Evolutionary conservation across 2,113 vertebrate genomes (phyloP).

Genomic region (Oncorhynchus clarkii): DNA sequence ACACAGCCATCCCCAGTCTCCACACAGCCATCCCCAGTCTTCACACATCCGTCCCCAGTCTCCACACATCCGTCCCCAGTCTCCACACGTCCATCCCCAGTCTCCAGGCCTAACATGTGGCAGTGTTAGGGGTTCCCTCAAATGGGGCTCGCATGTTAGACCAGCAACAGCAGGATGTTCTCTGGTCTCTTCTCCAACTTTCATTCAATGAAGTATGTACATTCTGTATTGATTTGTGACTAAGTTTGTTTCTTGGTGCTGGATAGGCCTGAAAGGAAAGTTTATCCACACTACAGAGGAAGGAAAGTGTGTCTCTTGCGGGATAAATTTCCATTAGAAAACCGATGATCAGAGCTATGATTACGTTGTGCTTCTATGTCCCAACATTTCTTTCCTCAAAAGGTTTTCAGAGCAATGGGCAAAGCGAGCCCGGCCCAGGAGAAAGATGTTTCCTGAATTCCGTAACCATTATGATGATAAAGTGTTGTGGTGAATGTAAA

Average conservation of each 20-base stretch:
- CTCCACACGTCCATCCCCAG: no score
- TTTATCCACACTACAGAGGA: neutral
- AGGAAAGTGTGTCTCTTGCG: conserved; percentile 3
- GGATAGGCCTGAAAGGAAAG: neutral
- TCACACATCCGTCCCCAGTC: no score
- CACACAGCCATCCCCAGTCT: no score
- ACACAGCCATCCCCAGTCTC: no score
- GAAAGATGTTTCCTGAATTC: conserved; percentile 6
- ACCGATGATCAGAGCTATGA: conserved; percentile 11
- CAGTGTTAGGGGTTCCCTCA: neutral
- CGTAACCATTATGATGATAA: conserved; percentile 17
- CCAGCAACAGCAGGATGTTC: neutral
- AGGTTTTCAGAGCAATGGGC: conserved; percentile 7
- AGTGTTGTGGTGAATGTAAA: neutral
- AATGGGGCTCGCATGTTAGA: no score
- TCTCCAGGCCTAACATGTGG: neutral
- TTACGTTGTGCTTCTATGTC: conserved; percentile 3
- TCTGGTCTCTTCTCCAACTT: neutral
- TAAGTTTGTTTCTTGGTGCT: neutral
- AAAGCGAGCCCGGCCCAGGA: neutral
- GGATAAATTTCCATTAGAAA: conserved; percentile 9
- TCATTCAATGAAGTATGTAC: neutral
- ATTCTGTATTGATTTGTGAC: neutral
- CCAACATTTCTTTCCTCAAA: neutral
- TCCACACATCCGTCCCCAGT: no score